Evolutionary conservation across 2,113 vertebrate genomes (phyloP), one percentile per base, ranked within the genome.

Genomic region (Laticauda laticaudata): DNA sequence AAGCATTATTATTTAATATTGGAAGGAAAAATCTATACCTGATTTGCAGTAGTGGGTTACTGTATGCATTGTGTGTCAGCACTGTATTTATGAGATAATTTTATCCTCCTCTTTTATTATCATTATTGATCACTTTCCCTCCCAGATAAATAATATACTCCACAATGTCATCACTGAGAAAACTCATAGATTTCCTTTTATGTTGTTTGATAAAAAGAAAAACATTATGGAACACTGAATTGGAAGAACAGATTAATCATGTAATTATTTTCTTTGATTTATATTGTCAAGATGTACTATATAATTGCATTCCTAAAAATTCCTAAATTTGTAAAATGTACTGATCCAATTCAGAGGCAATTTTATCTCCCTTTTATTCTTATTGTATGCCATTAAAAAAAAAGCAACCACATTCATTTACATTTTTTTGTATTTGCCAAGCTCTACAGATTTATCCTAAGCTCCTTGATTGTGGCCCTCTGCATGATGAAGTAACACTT

Each of bases 401-500:
- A 75, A 61, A 55, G 54, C 81, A 93, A 48, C 89, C 4, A 7
- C 54, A 43, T 34, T n/a, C 21, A 2, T 89, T 45, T 1, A 45
- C 20, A 20, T 20, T 1, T 6, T 64, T 51, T 12, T 51, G 48
- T 9, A 1, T 81, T 54, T 12, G 87, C 87, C 92, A 1, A 2
- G n/a, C 48, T 4, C 26, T n/a, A 18, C 93, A 61, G 11, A 0
- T 54, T 2, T 5, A 18, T 20, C 59, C 64, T 14, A 3, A 2
- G 1, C 88, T 91, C 87, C 34, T 85, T 21, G 39, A 56, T 57
- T 2, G 0, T 3, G 39, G 55, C 18, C 2, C 81, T 92, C 93
- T 3, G 15, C 2, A 92, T 2, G 64, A 93, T 6, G 91, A 92
- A 92, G 93, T 89, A 96, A 94, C 95, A 94, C 57, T 92, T 0